phyloP scores from a whole-genome alignment of 2,888 invertebrate species.

The Eupithecia subfuscata region DNA sequence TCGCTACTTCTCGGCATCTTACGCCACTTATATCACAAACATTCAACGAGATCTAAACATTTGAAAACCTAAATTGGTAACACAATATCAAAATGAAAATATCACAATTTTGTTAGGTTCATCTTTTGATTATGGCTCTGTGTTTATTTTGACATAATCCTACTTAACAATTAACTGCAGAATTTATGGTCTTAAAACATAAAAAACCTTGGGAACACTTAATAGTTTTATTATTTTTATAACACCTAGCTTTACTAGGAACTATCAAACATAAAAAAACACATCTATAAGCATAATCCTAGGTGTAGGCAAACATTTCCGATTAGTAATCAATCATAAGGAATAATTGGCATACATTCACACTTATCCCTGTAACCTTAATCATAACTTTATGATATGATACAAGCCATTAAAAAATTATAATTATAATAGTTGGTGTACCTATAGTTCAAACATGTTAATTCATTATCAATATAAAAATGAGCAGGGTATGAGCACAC shows the following conservation, averaged over 20 bases:
- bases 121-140: not conserved
- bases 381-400: constrained; percentile 16
- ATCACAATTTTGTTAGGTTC: constrained; percentile 4
- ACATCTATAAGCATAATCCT: not conserved
- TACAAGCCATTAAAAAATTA: not conserved
- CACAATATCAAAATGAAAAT: constrained; percentile 1
- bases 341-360: constrained; percentile 47
- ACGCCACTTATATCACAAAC: constrained; percentile 20
- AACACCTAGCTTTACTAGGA: not conserved
- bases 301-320: not conserved
- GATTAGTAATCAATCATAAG: constrained; percentile 18
- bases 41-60: constrained; percentile 35
- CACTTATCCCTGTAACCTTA: constrained; percentile 46
- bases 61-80: constrained; percentile 17
- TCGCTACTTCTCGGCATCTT: constrained; percentile 59
- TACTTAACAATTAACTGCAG: not conserved
- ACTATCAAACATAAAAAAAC: not conserved
- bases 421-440: not conserved
- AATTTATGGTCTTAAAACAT: not conserved
- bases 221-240: not conserved
- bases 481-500: not conserved
- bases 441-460: not conserved
- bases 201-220: not conserved
- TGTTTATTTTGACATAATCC: not conserved
- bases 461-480: not conserved